Base-by-base conservation (phyloP, 2,113 vertebrate genomes). In the Willisornis vidua region DNA sequence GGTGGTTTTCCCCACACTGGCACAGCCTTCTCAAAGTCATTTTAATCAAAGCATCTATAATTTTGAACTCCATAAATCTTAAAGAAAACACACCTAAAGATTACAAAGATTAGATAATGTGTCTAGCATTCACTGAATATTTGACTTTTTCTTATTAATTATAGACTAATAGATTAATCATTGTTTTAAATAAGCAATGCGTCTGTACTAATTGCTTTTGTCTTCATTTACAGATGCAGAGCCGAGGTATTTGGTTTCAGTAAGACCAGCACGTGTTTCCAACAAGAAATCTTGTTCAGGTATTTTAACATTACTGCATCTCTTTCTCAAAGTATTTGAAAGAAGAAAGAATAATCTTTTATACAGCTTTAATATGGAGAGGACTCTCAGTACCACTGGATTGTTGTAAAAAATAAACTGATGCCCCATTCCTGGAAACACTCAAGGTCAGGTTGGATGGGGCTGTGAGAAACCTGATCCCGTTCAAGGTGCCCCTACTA, bases 271-370 rank as follows among this genome's bases (percentile, higher is more conserved):
- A 57, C 98, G 98, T 8, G 46, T 94, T 97, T 98, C 99, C 66
- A 98, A 98, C 90, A 99, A 99, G 97, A 99, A 99, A 82, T 97
- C 98, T 10, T 99, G 99, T 94, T 98, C 98, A 98, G 99, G 99
- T 99, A 98, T 66, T 55, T 63, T 74, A 41, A 51, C 22, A 72
- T 94, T 79, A 23, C n/a, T 61, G 14, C 15, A 76, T 61, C 12
- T 70, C 51, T 87, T 91, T 58, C 46, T 51, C 58, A 31, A 78
- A 83, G 18, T 31, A 52, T 9, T 66, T 58, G 25, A 57, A 88
- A 19, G 28, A 66, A 87, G 58, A 71, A 12, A 84, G 29, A 48
- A 31, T 19, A 45, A 31, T 20, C 4, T 84, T 67, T 31, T 66
- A 19, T 39, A 12, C 18, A 19, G 16, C 43, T 57, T 81, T 61